These are phyloP conservation scores for Diarsia brunnea DNA, from an alignment of 2,888 invertebrate species.

Conservation along the genomic window DNA sequence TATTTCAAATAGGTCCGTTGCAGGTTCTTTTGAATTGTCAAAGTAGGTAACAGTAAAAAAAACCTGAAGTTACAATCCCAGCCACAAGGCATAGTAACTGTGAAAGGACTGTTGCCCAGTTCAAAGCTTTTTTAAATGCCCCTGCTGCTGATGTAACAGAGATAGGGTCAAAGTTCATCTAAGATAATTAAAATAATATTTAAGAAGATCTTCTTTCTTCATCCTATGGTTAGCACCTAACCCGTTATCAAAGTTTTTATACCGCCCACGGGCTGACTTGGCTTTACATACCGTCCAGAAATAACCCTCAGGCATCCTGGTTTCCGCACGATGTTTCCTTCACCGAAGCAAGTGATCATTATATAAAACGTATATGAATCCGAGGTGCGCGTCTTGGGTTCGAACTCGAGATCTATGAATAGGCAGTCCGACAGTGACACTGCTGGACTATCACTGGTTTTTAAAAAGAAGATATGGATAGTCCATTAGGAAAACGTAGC, in stretches of 20 bases:
- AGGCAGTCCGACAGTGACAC: too few relatives aligned
- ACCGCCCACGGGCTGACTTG: too few relatives aligned
- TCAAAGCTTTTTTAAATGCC: neutral
- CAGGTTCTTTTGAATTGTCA: neutral
- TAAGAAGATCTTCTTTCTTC: neutral
- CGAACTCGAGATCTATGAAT: too few relatives aligned
- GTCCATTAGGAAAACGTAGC: constrained; percentile 4
- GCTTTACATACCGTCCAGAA: too few relatives aligned
- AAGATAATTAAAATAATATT: neutral
- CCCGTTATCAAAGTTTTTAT: too few relatives aligned
- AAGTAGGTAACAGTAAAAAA: neutral
- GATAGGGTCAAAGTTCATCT: neutral
- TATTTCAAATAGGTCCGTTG: neutral
- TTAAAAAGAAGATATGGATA: neutral
- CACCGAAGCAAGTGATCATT: too few relatives aligned
- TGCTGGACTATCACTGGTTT: too few relatives aligned
- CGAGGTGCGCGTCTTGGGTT: too few relatives aligned
- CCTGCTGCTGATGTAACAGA: neutral
- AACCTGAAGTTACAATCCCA: neutral
- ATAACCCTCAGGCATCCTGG: too few relatives aligned
- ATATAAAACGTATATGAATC: too few relatives aligned
- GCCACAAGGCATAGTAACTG: neutral
- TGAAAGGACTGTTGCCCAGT: neutral
- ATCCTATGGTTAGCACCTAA: too few relatives aligned
- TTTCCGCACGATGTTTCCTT: too few relatives aligned